Evolutionary conservation across 2,888 invertebrate species (phyloP).

Genomic region (Neuroscelio doddi): DNA sequence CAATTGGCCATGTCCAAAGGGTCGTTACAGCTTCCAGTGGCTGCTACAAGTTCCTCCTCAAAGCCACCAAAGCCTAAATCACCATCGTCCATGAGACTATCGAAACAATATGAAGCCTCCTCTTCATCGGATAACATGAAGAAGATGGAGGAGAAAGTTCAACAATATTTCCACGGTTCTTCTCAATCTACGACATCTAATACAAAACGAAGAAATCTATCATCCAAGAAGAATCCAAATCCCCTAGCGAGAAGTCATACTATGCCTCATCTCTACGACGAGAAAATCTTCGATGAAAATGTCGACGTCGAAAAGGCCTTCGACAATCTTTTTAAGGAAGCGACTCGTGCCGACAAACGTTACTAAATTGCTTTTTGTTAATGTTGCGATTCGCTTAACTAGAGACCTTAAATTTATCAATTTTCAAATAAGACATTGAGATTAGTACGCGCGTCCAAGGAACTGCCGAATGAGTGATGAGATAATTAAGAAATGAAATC

Average conservation of each 20-base stretch:
- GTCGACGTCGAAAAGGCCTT: slow-evolving; percentile 92
- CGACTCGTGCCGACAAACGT: slow-evolving; percentile 60
- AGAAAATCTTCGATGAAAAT: slow-evolving; percentile 76
- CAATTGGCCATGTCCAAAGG: slow-evolving; percentile 75
- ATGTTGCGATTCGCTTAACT: slow-evolving; percentile 25
- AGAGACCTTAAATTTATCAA: slow-evolving; percentile 19
- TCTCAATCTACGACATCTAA: slow-evolving; percentile 32
- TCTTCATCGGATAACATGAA: slow-evolving; percentile 59
- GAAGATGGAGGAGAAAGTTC: slow-evolving; percentile 68
- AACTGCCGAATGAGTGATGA: slow-evolving; percentile 9
- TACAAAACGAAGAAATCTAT: slow-evolving; percentile 34
- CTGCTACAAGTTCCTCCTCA: slow-evolving; percentile 62
- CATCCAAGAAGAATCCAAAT: slow-evolving; percentile 65
- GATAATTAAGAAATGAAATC: slow-evolving; percentile 8
- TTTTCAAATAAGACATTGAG: slow-evolving; percentile 18
- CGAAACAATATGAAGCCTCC: slow-evolving; percentile 85
- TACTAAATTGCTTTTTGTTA: slow-evolving; percentile 40
- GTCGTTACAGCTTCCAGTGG: slow-evolving; percentile 59
- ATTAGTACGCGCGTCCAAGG: slow-evolving; percentile 19
- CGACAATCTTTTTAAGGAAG: slow-evolving; percentile 83
- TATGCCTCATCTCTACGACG: slow-evolving; percentile 80
- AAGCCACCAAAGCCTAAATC: slow-evolving; percentile 79
- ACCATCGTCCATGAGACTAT: slow-evolving; percentile 81
- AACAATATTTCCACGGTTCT: slow-evolving; percentile 66
- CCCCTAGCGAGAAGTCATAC: slow-evolving; percentile 83